Evolutionary conservation across 2,888 invertebrate species (phyloP), one percentile per base, ranked within the genome.

Genomic region (Drosophila lutescens): DNA sequence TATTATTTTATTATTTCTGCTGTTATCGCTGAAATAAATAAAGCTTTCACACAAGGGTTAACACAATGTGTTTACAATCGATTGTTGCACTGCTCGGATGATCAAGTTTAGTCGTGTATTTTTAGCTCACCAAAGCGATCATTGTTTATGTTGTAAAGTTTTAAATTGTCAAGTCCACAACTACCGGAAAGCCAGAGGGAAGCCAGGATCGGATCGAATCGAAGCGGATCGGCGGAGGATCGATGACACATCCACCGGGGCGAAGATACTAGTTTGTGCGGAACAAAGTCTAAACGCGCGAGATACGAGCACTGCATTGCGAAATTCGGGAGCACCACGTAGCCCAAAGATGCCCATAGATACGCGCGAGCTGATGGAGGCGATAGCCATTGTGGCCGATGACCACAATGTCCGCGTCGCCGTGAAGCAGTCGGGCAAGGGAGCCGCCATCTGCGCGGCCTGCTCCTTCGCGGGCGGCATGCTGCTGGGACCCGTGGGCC

Each of bases 391-490:
- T 7, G 66, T 92, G 34, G 85, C 91, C 0, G 89, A 92, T 44
- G 89, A 92, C n/a, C 79, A 75, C n/a, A 89, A 92, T 67, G 87
- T 92, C 8, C 86, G 90, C 4, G 90, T 91, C 3, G 78, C 91
- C 6, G 70, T 91, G 0, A 91, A 90, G 62, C 87, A 91, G 54
- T 84, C 91, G 0, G 87, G 80, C 0, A 90, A 90, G 75, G 92
- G 92, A 23, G 90, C 91, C 2, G 58, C 87, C 0, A 73, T 92
- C 30, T 92, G 92, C 70, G 91, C 89, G 7, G 90, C 86, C 4
- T 88, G 88, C 20, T 89, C 88, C 44, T 90, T 92, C 74, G 79
- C 86, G 26, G 92, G 92, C 2, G 92, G 92, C 1, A n/a, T 92
- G 3, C 51, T 91, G 4, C 61, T 91, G 49, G 92, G 92, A 0